phyloP scores from a whole-genome alignment of 2,888 invertebrate species.

The Oasisia sp. region DNA sequence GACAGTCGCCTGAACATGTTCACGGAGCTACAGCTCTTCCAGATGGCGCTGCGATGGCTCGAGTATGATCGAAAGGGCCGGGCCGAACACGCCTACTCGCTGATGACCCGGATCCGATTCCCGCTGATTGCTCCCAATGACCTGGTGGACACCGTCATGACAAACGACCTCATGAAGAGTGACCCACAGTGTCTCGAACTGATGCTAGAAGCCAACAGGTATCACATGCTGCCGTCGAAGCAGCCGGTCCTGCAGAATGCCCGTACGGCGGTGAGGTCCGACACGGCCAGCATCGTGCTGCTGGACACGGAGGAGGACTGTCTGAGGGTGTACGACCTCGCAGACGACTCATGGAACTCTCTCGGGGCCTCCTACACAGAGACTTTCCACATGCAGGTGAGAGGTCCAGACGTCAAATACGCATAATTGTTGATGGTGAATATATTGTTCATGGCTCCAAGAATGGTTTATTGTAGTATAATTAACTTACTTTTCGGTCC shows the following conservation, averaged over 20 bases:
- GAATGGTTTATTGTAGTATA: too few species aligned
- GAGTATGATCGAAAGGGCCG: constrained; percentile 23
- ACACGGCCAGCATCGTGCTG: constrained; percentile 26
- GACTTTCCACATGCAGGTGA: constrained; percentile 33
- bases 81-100: not conserved
- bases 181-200: constrained; percentile 33
- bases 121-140: constrained; percentile 32
- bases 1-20: constrained; percentile 24
- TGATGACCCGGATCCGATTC: constrained; percentile 30
- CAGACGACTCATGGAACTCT: constrained; percentile 23
- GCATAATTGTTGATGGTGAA: too few species aligned
- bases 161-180: constrained; percentile 28
- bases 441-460: too few species aligned
- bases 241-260: constrained; percentile 32
- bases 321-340: constrained; percentile 30
- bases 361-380: constrained; percentile 24
- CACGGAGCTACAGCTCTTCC: constrained; percentile 30
- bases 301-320: constrained; percentile 35
- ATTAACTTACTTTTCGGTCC: too few species aligned
- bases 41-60: constrained; percentile 32
- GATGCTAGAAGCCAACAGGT: constrained; percentile 34
- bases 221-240: constrained; percentile 33
- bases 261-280: constrained; percentile 30
- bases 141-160: constrained; percentile 33
- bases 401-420: too few species aligned